These are phyloP conservation scores for Hippocampus zosterae DNA, from an alignment of 2,113 vertebrate genomes.

Conservation along the genomic window DNA sequence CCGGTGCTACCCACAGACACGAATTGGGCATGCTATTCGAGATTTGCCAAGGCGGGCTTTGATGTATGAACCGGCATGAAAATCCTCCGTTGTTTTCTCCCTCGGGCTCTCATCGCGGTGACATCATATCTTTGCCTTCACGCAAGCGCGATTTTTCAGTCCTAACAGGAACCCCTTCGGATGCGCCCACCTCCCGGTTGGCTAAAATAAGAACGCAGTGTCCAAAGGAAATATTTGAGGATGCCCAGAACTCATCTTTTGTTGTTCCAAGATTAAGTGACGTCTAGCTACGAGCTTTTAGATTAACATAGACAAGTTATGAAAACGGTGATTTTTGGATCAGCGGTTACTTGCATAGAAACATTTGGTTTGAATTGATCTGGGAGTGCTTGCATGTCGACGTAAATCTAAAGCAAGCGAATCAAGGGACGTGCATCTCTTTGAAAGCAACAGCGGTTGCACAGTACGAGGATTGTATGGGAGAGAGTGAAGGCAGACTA, in stretches of 20 bases:
- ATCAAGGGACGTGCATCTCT: background rate
- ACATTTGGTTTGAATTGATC: background rate
- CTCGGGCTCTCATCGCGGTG: background rate
- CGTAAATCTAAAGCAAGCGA: background rate
- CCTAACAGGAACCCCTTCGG: background rate
- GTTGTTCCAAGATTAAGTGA: background rate
- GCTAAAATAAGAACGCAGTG: no score
- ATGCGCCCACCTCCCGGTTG: background rate
- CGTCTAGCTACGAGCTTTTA: background rate
- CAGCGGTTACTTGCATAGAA: background rate
- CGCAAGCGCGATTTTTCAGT: background rate
- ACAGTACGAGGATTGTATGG: conserved; percentile 43
- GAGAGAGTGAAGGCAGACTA: conserved; percentile 41
- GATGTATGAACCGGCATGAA: background rate
- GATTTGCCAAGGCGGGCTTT: background rate
- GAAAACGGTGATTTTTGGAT: background rate
- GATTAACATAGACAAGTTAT: background rate
- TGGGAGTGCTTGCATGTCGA: background rate
- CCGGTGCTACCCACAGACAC: background rate
- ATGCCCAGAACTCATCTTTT: no score
- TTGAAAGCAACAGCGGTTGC: conserved; percentile 48
- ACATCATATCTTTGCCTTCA: background rate
- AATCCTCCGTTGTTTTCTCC: background rate
- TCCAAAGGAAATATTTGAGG: no score
- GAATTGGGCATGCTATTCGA: background rate